phyloP scores from a whole-genome alignment of 1,140 invertebrate genomes.

The Oryzaephilus surinamensis region DNA sequence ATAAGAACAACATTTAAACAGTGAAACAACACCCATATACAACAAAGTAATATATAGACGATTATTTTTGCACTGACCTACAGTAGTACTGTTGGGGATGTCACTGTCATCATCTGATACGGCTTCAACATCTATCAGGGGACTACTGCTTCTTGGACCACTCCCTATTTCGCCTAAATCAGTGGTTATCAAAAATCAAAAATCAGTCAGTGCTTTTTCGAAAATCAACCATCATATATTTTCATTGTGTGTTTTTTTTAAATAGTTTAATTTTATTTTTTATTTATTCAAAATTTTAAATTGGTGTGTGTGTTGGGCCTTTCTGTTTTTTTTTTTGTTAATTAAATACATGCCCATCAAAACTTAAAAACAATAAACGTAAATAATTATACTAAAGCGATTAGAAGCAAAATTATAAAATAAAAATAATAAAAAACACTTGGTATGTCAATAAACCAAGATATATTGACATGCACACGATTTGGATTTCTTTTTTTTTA shows the following conservation, averaged over 20 bases:
- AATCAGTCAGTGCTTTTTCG: slow-evolving; percentile 13
- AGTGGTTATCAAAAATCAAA: slow-evolving; percentile 9
- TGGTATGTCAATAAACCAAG: slow-evolving; percentile 20
- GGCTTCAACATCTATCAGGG: slow-evolving; percentile 64
- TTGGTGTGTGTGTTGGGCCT: too few relatives aligned
- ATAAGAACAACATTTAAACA: slow-evolving; percentile 18
- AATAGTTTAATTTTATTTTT: slow-evolving; percentile 3
- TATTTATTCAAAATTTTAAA: too few relatives aligned
- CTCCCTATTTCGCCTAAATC: slow-evolving; percentile 54
- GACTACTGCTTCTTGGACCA: slow-evolving; percentile 49
- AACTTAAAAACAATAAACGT: slow-evolving; percentile 1
- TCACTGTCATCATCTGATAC: slow-evolving; percentile 55
- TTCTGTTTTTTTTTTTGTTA: too few relatives aligned
- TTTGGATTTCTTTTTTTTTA: slow-evolving; percentile 9
- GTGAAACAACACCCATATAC: slow-evolving; percentile 33
- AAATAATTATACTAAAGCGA: too few relatives aligned
- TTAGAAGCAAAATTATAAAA: slow-evolving; percentile 13
- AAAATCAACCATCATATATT: slow-evolving; percentile 1
- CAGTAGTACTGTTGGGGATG: slow-evolving; percentile 39
- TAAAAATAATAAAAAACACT: too few relatives aligned
- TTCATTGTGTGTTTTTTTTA: slow-evolving; percentile 9
- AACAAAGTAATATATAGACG: slow-evolving; percentile 26
- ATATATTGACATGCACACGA: slow-evolving; percentile 9
- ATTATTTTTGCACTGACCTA: slow-evolving; percentile 48
- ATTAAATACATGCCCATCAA: too few relatives aligned